Conservation (phyloP, 2,113 vertebrate genomes). For the Cheirogaleus medius region DNA sequence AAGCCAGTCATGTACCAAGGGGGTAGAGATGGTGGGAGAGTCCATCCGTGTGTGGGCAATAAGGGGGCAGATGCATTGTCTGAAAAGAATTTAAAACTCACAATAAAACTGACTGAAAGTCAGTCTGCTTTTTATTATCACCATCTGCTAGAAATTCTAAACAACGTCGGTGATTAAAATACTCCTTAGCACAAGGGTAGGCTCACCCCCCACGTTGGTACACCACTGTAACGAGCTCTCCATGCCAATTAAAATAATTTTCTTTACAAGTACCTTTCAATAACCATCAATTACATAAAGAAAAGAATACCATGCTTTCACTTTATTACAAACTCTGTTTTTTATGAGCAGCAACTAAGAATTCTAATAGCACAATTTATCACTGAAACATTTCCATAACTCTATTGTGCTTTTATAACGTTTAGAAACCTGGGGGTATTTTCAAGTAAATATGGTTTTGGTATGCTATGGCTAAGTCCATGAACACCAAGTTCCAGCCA, state of each 20-base stretch:
- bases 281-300: constrained; percentile 34
- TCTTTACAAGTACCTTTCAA: constrained; percentile 38
- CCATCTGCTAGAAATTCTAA: constrained; percentile 35
- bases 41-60: background rate
- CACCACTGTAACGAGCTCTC: background rate
- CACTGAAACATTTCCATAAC: background rate
- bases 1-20: background rate
- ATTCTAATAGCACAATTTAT: background rate
- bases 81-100: constrained; percentile 40
- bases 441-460: background rate
- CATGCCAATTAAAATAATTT: background rate
- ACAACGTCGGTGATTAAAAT: background rate
- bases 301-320: background rate
- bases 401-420: background rate
- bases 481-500: background rate
- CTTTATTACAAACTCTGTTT: constrained; percentile 30
- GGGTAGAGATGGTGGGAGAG: background rate
- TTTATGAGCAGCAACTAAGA: constrained; percentile 32
- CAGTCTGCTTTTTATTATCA: constrained; percentile 27
- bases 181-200: background rate
- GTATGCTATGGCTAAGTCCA: background rate
- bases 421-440: background rate
- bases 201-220: background rate
- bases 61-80: background rate
- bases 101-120: background rate